Evolutionary conservation across 2,113 vertebrate species (phyloP), one percentile per base, ranked within the genome.

Genomic region (Oryzias javanicus): DNA sequence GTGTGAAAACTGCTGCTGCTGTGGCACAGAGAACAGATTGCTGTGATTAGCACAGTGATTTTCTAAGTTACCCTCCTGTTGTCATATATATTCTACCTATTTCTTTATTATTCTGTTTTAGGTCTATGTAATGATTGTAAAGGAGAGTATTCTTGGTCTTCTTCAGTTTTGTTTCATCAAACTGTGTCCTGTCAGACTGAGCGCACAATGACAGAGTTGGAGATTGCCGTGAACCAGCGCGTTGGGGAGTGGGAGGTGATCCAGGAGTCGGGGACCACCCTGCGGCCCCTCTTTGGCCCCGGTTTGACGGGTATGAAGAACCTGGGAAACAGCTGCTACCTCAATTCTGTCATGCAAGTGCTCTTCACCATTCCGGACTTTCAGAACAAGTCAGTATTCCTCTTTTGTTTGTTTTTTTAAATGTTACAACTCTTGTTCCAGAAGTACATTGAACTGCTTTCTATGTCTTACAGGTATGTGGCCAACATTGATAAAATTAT

Each of bases 301-400:
- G 94, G 95, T 25, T 93, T 96, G 86, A 99, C 97, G 0, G 97
- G 97, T 55, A 98, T 99, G 92, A 93, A 93, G 57, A 99, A 99
- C 88, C 84, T 99, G 90, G 97, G 97, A 56, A 99, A 99, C 91
- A 98, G 96, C 89, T 99, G 97, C 94, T 99, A 99, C 93, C 97
- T 99, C 92, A 99, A 99, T 89, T 98, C 97, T 1, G 97, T 98
- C 90, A 95, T 99, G 93, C 97, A 99, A 93, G 97, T 99, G 90
- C 92, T 99, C 85, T 99, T 99, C 93, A 99, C 95, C 82, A 92
- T 99, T 78, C 95, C 97, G 4, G 96, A 98, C 89, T 98, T 98
- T 91, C 93, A 96, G 91, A 94, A 88, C 91, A 99, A 96, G 97
- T 98, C 56, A 95, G 96, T 94, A 79, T 19, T 27, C 6, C 17